Conservation (phyloP, 2,888 invertebrate genomes). For the Epistrophe eligans region DNA sequence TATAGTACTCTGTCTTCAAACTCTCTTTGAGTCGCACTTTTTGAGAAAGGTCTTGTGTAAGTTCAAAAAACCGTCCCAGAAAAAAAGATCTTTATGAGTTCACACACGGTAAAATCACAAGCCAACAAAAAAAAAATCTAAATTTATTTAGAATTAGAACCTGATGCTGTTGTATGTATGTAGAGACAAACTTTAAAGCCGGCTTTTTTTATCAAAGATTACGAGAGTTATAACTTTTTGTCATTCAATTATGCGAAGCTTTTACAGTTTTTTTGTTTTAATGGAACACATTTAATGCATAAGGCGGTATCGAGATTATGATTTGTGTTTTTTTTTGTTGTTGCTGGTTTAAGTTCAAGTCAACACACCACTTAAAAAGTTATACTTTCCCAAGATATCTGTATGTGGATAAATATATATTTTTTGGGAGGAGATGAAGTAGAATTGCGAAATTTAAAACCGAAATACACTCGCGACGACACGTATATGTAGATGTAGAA, state of each 20-base stretch:
- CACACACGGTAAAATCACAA: constrained; percentile 56
- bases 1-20: constrained; percentile 21
- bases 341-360: constrained; percentile 20
- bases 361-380: constrained; percentile 34
- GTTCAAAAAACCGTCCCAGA: constrained; percentile 65
- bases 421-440: constrained; percentile 36
- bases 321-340: constrained; percentile 20
- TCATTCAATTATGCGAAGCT: constrained; percentile 41
- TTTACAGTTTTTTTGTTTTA: constrained; percentile 44
- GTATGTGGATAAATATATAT: neutral
- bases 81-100: constrained; percentile 62
- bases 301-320: constrained; percentile 14
- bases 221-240: constrained; percentile 47
- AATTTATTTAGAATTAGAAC: constrained; percentile 56
- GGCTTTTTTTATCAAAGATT: constrained; percentile 37
- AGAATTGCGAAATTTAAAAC: constrained; percentile 65
- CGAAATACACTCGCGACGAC: constrained; percentile 67
- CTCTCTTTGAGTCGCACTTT: constrained; percentile 27
- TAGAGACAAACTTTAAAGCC: constrained; percentile 49
- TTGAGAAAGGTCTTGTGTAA: constrained; percentile 58
- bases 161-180: constrained; percentile 39
- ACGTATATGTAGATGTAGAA: neutral
- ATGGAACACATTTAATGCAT: constrained; percentile 46
- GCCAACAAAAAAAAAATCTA: constrained; percentile 27
- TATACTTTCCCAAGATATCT: constrained; percentile 29